Evolutionary conservation across 2,113 vertebrate genomes (phyloP).

Genomic region (Alaudala cheleensis): DNA sequence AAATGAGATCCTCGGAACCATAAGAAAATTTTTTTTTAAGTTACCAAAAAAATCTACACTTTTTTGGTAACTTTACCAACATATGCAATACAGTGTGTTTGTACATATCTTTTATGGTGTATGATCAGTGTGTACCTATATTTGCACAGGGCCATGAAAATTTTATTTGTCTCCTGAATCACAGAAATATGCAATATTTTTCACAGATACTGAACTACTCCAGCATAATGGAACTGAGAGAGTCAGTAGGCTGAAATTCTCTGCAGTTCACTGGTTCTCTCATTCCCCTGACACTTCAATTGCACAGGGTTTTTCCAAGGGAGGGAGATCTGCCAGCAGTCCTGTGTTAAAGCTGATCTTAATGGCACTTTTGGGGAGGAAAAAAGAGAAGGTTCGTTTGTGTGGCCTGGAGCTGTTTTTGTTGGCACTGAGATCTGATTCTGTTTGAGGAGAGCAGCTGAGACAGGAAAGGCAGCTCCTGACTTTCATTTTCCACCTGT

Average conservation of each 20-base stretch:
- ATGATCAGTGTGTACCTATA: background rate
- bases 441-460: background rate
- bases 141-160: background rate
- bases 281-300: background rate
- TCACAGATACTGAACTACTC: background rate
- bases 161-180: background rate
- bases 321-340: background rate
- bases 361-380: background rate
- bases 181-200: background rate
- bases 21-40: background rate
- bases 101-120: accelerated
- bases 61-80: background rate
- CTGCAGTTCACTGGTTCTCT: background rate
- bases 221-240: background rate
- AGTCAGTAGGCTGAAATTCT: background rate
- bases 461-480: conserved; percentile 39
- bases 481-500: background rate
- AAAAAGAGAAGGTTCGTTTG: conserved; percentile 25
- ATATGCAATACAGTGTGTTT: accelerated
- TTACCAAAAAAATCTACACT: background rate
- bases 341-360: background rate
- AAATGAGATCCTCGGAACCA: background rate
- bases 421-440: conserved; percentile 15
- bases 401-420: conserved; percentile 33
- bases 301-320: background rate